These are phyloP conservation scores for Polyergus mexicanus DNA, from an alignment of 1,140 invertebrate species.

Conservation along the genomic window DNA sequence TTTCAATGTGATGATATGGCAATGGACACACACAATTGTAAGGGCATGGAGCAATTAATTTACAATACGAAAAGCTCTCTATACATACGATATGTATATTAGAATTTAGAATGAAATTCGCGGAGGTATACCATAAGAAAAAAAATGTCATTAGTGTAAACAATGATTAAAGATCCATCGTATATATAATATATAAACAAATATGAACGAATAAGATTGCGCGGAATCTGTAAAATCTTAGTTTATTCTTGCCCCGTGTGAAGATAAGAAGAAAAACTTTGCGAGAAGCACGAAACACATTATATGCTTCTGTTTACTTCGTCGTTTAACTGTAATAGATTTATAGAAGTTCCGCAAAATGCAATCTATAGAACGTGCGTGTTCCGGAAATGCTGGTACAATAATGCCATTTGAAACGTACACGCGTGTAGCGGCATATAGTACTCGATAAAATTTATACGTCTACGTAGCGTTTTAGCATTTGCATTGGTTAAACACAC, in stretches of 20 bases:
- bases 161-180: not conserved
- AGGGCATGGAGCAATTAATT: not conserved
- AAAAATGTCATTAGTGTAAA: not conserved
- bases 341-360: conserved; percentile 49
- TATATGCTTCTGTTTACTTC: conserved; percentile 47
- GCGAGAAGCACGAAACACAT: conserved; percentile 51
- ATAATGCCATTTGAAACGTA: conserved; percentile 39
- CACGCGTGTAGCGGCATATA: conserved; percentile 10
- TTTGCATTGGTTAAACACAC: conserved; percentile 24
- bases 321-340: conserved; percentile 51
- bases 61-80: not conserved
- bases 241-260: conserved; percentile 20
- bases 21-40: not conserved
- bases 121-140: not conserved
- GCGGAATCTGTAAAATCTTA: not conserved
- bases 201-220: not conserved
- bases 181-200: not conserved
- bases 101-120: not conserved
- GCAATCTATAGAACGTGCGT: conserved; percentile 39
- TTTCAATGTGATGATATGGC: not conserved
- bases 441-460: conserved; percentile 51
- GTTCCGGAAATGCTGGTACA: conserved; percentile 20
- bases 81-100: too few species aligned
- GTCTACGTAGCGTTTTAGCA: conserved; percentile 31
- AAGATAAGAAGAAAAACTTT: conserved; percentile 56